Base-by-base conservation (phyloP, 2,888 invertebrate species). In the Thymelicus lineola region DNA sequence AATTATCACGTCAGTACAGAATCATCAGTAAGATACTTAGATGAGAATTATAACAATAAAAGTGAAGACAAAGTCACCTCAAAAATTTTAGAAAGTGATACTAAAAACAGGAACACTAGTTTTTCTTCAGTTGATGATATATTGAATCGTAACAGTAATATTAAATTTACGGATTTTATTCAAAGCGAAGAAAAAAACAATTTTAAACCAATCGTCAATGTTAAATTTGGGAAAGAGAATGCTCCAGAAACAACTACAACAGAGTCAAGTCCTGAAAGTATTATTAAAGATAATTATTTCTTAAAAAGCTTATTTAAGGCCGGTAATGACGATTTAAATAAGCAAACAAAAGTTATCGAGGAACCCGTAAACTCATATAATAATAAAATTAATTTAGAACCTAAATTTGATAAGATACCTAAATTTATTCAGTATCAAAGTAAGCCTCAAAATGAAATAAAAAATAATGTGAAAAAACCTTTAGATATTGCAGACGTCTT, bases 241-340 rank as follows among this genome's bases (percentile, higher is more conserved):
- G 71, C 74, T 71, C 75, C 80, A 28, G 73, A 76, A 69, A 72
- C 72, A 38, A 75, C 78, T 20, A 78, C 72, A 46, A 77, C 75
- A 2, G 81, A 77, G 66, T 85, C 87, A 61, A 73, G 83, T 55
- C 84, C 17, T 80, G 75, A 85, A 76, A 81, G 87, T 28, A 79
- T 85, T 17, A 76, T 93, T 38, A 79, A 82, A 73, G 83, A 86
- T 2, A 93, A 93, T 68, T 84, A 92, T 64, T 93, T 93, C 75
- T 76, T 93, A 17, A 90, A 86, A 79, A 87, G 86, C 73, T 68
- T 92, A 55, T 79, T 89, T n/a, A 84, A 77, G 38, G 72, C 75
- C 4, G 78, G 80, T 12, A 78, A 80, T 48, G 73, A 74, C 35
- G 78, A 82, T 48, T 20, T 58, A 64, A 66, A 61, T 71, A 80